Conservation (phyloP, 2,797 vertebrate genomes). For the Apogon talboti region DNA sequence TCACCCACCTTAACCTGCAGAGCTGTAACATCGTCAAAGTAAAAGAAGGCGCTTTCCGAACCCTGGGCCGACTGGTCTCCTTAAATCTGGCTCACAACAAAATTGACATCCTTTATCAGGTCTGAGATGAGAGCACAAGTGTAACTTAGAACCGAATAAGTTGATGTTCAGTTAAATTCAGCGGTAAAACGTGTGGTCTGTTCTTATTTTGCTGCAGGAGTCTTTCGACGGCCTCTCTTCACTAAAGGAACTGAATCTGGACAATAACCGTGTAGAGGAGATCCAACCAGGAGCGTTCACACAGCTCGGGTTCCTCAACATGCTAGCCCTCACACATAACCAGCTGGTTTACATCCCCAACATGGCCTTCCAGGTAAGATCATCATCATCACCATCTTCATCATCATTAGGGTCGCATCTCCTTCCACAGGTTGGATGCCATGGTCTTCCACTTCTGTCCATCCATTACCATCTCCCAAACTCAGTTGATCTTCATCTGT, state of each 20-base stretch:
- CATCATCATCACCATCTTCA: too few species aligned
- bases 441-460: too few species aligned
- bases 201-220: conserved; percentile 76
- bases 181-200: background rate
- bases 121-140: conserved; percentile 12
- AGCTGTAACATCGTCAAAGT: conserved; percentile 84
- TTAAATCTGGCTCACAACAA: conserved; percentile 90
- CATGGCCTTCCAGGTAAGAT: conserved; percentile 88
- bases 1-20: conserved; percentile 90
- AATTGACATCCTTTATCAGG: conserved; percentile 89
- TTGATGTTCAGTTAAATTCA: background rate
- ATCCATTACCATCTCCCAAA: too few species aligned
- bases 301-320: conserved; percentile 86
- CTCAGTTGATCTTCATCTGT: too few species aligned
- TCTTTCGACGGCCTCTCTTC: conserved; percentile 91
- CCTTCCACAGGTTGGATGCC: too few species aligned
- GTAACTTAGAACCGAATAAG: background rate
- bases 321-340: conserved; percentile 87
- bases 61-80: conserved; percentile 87
- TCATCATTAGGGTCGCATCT: too few species aligned
- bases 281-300: conserved; percentile 90
- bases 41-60: conserved; percentile 90
- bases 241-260: conserved; percentile 87
- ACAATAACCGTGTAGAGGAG: conserved; percentile 90
- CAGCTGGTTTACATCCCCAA: conserved; percentile 91